A percentile compares a stretch with the other conserved stretches of the same genome.
These are phyloP conservation scores for Tigriopus japonicus DNA, from an alignment of 1,140 invertebrate genomes.

Conservation along the genomic window DNA sequence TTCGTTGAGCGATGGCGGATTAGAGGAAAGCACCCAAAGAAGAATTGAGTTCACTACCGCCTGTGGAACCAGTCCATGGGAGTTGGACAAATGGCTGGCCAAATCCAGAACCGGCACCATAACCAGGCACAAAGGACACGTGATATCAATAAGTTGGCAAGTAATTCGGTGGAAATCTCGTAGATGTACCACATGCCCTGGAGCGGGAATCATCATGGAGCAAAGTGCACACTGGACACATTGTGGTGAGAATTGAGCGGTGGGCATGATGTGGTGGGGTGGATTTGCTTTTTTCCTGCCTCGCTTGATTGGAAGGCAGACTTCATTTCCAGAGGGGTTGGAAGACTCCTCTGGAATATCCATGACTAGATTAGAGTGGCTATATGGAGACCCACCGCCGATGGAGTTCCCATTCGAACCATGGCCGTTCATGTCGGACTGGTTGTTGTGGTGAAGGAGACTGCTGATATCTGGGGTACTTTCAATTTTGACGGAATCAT, in stretches of 20 bases:
- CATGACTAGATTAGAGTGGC: neutral
- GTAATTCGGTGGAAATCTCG: neutral
- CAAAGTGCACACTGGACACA: conserved; percentile 10
- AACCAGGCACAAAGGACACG: conserved; percentile 1
- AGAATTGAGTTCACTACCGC: conserved; percentile 2
- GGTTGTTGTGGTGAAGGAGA: neutral
- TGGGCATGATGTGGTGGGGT: neutral
- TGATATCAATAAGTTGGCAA: neutral
- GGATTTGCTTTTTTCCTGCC: neutral
- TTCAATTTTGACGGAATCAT: neutral
- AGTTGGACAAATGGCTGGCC: neutral
- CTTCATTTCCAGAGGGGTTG: neutral
- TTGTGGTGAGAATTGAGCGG: neutral
- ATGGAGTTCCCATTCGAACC: neutral
- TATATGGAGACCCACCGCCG: neutral
- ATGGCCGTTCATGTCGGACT: neutral
- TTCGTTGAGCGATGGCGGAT: neutral
- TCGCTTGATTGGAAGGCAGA: neutral
- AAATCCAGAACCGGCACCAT: conserved; percentile 4
- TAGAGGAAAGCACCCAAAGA: conserved; percentile 8
- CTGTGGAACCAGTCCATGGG: conserved; percentile 1
- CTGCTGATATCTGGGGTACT: neutral
- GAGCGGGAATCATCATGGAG: conserved; percentile 1
- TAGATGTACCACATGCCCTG: neutral
- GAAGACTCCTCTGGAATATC: no score